phyloP scores from a whole-genome alignment of 2,888 invertebrate genomes.

The Zygaena filipendulae region DNA sequence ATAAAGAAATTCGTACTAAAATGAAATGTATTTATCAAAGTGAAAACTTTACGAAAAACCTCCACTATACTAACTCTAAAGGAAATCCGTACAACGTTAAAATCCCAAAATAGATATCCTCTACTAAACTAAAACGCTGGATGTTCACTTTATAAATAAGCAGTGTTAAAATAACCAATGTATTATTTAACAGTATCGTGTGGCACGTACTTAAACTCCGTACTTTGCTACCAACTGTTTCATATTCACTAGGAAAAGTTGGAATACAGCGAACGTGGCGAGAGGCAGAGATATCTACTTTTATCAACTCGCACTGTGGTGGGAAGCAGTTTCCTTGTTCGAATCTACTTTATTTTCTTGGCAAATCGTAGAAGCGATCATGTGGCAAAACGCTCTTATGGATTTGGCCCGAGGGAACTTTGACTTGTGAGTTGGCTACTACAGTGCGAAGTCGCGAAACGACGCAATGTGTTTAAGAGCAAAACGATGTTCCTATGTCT shows the following conservation, averaged over 20 bases:
- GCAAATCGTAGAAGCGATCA: constrained; percentile 64
- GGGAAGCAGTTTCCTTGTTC: constrained; percentile 43
- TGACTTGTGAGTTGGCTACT: constrained; percentile 49
- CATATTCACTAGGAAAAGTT: constrained; percentile 41
- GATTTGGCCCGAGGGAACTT: constrained; percentile 61
- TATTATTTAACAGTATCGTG: constrained; percentile 19
- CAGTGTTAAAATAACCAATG: no score
- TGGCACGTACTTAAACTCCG: constrained; percentile 21
- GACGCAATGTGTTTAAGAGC: constrained; percentile 54
- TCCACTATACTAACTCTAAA: no score
- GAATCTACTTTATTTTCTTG: constrained; percentile 57
- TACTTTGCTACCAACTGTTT: constrained; percentile 26
- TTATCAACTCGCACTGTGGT: constrained; percentile 48
- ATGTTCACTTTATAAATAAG: no score
- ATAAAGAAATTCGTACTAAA: constrained; percentile 7
- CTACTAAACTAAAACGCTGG: no score
- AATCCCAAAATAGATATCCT: no score
- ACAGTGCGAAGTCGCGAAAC: constrained; percentile 24
- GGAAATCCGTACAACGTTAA: no score
- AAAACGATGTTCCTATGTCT: constrained; percentile 53
- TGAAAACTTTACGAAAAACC: no score
- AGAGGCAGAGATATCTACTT: constrained; percentile 18
- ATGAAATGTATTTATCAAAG: no score
- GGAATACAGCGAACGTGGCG: constrained; percentile 23
- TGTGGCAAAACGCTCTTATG: constrained; percentile 65